phyloP scores from a whole-genome alignment of 2,797 vertebrate species.

The Ctenosaura bakeri region DNA sequence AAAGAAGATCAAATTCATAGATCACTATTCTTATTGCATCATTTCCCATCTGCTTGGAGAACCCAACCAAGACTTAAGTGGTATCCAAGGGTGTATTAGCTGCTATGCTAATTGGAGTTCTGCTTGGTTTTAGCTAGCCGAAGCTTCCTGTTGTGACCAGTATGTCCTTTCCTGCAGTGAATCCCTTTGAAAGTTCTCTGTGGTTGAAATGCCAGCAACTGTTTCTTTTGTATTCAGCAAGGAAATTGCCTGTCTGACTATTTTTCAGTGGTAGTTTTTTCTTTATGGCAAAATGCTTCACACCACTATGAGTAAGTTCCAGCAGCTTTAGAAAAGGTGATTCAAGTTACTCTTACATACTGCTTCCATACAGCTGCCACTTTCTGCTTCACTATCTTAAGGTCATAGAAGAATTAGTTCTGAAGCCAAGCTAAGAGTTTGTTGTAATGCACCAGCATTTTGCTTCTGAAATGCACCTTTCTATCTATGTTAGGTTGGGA shows the following conservation, averaged over 20 bases:
- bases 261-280: neutral
- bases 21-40: neutral
- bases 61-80: neutral
- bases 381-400: neutral
- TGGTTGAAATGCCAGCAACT: neutral
- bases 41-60: neutral
- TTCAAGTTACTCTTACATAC: neutral
- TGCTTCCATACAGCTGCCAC: neutral
- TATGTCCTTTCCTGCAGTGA: neutral
- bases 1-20: too few species aligned
- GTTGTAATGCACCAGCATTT: neutral
- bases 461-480: neutral
- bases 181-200: neutral
- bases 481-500: neutral
- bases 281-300: neutral
- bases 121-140: neutral
- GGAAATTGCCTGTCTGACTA: neutral
- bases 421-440: neutral
- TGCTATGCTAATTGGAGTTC: neutral
- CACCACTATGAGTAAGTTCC: too few species aligned
- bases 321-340: neutral
- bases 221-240: neutral
- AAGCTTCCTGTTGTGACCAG: neutral
- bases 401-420: neutral
- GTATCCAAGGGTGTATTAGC: neutral